Percentiles rank a stretch among this genome's conserved stretches.
Conservation (phyloP, 1,140 invertebrate species). For the Phymorhynchus buccinoides region DNA sequence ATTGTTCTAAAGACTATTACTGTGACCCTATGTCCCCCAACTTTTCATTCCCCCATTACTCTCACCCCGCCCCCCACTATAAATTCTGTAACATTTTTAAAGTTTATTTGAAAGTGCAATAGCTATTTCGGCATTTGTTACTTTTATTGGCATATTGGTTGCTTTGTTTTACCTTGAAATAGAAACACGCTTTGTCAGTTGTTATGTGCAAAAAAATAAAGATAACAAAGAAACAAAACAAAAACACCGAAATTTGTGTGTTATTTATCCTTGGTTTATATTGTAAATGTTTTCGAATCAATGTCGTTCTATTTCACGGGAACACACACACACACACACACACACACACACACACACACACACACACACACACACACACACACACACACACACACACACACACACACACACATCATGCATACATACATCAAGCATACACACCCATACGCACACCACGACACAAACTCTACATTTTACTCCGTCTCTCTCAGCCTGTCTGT, state of each 20-base stretch:
- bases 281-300: neutral
- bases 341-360: neutral
- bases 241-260: neutral
- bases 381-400: constrained; percentile 11
- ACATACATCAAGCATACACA: neutral
- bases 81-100: neutral
- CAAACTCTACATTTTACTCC: neutral
- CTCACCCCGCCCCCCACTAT: too few species aligned
- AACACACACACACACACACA: constrained; percentile 8
- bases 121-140: neutral
- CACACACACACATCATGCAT: neutral
- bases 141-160: neutral
- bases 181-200: neutral
- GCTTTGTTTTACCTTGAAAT: neutral
- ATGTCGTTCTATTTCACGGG: neutral
- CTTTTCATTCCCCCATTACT: too few species aligned
- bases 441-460: neutral
- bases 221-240: neutral
- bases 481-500: neutral
- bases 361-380: neutral
- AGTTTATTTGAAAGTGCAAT: neutral
- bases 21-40: too few species aligned
- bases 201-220: neutral
- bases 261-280: neutral
- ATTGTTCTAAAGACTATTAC: neutral